Evolutionary conservation across 92 coral and sea anemone genomes (phyloP).

Genomic region (Umimayanthus kanabou): DNA sequence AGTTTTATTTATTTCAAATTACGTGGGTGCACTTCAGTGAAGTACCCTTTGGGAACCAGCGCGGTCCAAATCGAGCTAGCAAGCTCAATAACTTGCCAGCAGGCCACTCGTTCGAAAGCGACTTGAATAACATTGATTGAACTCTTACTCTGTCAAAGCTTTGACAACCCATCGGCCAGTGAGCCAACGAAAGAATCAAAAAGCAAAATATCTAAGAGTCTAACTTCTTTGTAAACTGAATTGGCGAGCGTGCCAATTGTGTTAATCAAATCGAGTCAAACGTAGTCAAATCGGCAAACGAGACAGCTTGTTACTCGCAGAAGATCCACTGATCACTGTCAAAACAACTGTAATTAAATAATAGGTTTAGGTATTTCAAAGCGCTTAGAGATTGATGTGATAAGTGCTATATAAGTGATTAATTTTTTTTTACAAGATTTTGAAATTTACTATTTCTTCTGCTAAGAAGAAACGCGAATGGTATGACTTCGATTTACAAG

Average conservation of each 20-base stretch:
- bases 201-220: neutral
- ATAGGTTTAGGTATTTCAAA: too few species aligned
- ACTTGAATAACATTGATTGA: too few species aligned
- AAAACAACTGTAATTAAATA: too few species aligned
- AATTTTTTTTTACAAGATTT: too few species aligned
- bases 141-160: conserved; percentile 33
- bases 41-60: conserved; percentile 36
- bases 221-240: neutral
- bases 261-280: too few species aligned
- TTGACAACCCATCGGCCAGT: conserved; percentile 27
- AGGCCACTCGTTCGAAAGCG: conserved; percentile 7
- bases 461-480: conserved; percentile 30
- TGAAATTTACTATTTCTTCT: too few species aligned
- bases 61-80: neutral
- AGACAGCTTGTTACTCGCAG: too few species aligned
- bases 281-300: too few species aligned
- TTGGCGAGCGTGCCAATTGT: conserved; percentile 15
- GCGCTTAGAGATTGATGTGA: too few species aligned
- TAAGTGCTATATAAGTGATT: too few species aligned
- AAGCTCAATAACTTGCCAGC: neutral
- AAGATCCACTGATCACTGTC: too few species aligned
- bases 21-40: conserved; percentile 23
- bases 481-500: conserved; percentile 47
- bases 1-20: conserved; percentile 18
- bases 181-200: conserved; percentile 12